Conservation (phyloP, 1,140 invertebrate species). For the Capitella teleta region DNA sequence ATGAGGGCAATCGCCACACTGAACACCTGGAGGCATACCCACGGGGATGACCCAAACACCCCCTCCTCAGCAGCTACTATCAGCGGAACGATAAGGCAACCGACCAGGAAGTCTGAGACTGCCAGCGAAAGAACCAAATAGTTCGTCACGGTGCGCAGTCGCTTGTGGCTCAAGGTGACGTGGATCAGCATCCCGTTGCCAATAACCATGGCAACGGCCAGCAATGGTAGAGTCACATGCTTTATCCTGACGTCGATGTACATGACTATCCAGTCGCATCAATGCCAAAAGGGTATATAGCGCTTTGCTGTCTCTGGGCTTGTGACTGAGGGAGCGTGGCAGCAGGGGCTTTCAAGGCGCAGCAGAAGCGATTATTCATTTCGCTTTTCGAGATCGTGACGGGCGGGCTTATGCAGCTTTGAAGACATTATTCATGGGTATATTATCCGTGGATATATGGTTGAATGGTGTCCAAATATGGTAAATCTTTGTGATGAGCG, state of each 20-base stretch:
- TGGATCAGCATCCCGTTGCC: slow-evolving; percentile 6
- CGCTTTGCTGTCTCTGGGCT: no score
- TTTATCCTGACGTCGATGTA: slow-evolving; percentile 1
- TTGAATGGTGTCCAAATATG: no score
- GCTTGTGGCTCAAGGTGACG: neutral
- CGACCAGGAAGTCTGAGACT: slow-evolving; percentile 6
- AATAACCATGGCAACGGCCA: neutral
- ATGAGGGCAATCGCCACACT: neutral
- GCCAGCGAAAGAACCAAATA: slow-evolving; percentile 5
- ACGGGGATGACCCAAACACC: slow-evolving; percentile 1
- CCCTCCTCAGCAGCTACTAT: slow-evolving; percentile 7
- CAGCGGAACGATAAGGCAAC: slow-evolving; percentile 2
- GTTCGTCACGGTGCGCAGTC: slow-evolving; percentile 6
- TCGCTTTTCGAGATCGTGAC: no score
- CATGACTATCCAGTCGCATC: no score
- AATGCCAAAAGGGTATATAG: no score
- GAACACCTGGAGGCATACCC: slow-evolving; percentile 6
- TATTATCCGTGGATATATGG: no score
- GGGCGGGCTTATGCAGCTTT: no score
- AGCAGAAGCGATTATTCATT: no score
- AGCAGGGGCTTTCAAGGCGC: no score
- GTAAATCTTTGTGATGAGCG: no score
- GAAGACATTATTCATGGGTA: no score
- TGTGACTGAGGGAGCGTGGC: no score
- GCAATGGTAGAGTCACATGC: slow-evolving; percentile 3